These are phyloP conservation scores for Noctua fimbriata DNA, from an alignment of 2,888 invertebrate species.

Conservation along the genomic window DNA sequence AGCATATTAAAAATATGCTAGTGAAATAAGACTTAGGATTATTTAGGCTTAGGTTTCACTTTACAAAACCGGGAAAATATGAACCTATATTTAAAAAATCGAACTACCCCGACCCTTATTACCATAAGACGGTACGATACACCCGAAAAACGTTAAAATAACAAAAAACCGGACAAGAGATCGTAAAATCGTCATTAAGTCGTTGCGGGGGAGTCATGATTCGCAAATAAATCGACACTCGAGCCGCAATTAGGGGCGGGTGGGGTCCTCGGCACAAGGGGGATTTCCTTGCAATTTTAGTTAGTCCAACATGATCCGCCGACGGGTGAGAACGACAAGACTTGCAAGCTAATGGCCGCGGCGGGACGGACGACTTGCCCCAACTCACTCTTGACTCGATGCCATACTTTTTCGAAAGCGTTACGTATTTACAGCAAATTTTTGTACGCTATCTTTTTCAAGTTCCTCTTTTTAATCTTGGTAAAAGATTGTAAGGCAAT, in stretches of 20 bases:
- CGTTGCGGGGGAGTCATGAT: constrained; percentile 77
- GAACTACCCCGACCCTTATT: constrained; percentile 28
- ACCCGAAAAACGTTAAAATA: constrained; percentile 64
- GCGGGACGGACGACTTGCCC: constrained; percentile 45
- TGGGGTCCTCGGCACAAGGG: constrained; percentile 74
- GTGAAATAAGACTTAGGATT: no score
- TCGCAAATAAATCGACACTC: constrained; percentile 86
- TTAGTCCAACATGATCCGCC: constrained; percentile 88
- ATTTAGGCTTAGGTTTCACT: background rate
- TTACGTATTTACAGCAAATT: background rate
- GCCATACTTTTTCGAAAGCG: constrained; percentile 14
- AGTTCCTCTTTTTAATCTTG: background rate
- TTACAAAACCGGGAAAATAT: background rate
- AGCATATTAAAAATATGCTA: background rate
- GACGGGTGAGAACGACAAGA: constrained; percentile 83
- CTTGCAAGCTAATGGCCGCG: constrained; percentile 82
- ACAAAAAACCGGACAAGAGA: constrained; percentile 65
- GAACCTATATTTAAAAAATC: constrained; percentile 27
- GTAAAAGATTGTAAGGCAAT: background rate
- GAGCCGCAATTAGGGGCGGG: constrained; percentile 85
- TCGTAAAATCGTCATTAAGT: constrained; percentile 76
- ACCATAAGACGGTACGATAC: constrained; percentile 41
- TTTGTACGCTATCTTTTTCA: background rate
- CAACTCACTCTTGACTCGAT: constrained; percentile 36
- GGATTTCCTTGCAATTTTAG: constrained; percentile 88